phyloP scores from a whole-genome alignment of 30 jellyfish, hydroid and myxozoan genomes.

The Aurelia aurita complex sp. Pacific region DNA sequence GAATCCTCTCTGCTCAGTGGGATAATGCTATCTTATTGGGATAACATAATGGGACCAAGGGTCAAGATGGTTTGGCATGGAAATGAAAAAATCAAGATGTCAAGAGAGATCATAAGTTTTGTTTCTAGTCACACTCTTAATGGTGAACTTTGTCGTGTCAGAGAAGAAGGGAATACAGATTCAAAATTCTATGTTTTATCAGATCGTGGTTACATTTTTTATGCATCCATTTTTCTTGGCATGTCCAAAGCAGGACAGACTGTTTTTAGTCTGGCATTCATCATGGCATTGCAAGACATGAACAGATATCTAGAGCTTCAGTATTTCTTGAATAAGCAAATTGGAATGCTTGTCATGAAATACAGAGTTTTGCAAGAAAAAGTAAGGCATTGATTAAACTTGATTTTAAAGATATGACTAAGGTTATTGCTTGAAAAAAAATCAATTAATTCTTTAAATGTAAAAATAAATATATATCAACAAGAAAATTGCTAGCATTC shows the following conservation, averaged over 20 bases:
- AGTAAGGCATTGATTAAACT: constrained; percentile 31
- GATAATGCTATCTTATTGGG: constrained; percentile 83
- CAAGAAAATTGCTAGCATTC: too few relatives aligned
- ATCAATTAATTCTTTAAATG: too few relatives aligned
- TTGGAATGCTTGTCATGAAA: constrained; percentile 55
- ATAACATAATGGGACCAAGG: constrained; percentile 88
- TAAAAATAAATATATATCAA: too few relatives aligned
- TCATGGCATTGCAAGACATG: constrained; percentile 73
- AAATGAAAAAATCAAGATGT: constrained; percentile 53
- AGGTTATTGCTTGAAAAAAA: too few relatives aligned
- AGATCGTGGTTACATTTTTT: constrained; percentile 78
- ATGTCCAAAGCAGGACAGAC: constrained; percentile 72
- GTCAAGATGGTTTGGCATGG: constrained; percentile 79
- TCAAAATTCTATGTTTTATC: constrained; percentile 72
- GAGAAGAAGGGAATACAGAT: constrained; percentile 73
- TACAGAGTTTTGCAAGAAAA: constrained; percentile 80
- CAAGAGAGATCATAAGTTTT: constrained; percentile 51
- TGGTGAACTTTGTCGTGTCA: constrained; percentile 86
- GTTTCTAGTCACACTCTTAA: constrained; percentile 86
- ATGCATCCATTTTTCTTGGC: constrained; percentile 77
- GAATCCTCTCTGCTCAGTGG: constrained; percentile 72
- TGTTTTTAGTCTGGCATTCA: constrained; percentile 70
- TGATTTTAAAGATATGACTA: too few relatives aligned
- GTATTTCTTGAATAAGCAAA: constrained; percentile 57
- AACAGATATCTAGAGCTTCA: constrained; percentile 65